A percentile compares a stretch with the other conserved stretches of the same genome.
Evolutionary conservation across 92 coral and sea anemone species (phyloP).

Genomic region (Palythoa grandis): DNA sequence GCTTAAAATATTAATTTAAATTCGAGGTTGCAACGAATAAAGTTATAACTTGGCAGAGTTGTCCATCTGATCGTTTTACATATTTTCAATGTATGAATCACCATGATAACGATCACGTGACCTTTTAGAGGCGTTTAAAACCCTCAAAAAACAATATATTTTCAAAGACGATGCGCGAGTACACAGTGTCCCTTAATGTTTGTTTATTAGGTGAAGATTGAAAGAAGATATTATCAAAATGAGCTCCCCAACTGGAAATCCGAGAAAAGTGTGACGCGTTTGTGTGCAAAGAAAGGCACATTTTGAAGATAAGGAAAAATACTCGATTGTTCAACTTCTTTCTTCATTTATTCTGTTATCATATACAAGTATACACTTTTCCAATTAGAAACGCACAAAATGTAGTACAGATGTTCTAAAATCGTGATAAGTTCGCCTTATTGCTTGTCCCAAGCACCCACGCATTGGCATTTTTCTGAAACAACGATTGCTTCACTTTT

Average conservation of each 20-base stretch:
- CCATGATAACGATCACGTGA: constrained; percentile 23
- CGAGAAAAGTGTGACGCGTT: background rate
- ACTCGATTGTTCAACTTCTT: background rate
- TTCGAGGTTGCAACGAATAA: background rate
- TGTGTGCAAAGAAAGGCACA: background rate
- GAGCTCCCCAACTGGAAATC: constrained; percentile 7
- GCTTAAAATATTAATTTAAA: constrained; percentile 14
- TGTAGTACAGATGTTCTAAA: background rate
- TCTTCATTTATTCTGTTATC: background rate
- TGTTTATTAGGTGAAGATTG: background rate
- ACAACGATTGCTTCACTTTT: constrained; percentile 3
- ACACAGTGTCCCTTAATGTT: background rate
- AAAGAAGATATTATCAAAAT: background rate
- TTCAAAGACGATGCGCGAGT: constrained; percentile 11
- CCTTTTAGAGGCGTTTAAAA: constrained; percentile 1
- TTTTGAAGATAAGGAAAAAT: background rate
- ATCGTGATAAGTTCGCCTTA: background rate
- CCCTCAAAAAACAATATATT: background rate
- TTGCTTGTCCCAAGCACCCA: background rate
- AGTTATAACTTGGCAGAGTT: constrained; percentile 1
- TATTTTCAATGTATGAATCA: background rate
- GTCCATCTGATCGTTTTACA: constrained; percentile 8
- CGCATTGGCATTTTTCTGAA: background rate
- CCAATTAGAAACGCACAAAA: background rate
- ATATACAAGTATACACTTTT: background rate